phyloP scores from a whole-genome alignment of 2,113 vertebrate genomes.

The Hippocampus zosterae region DNA sequence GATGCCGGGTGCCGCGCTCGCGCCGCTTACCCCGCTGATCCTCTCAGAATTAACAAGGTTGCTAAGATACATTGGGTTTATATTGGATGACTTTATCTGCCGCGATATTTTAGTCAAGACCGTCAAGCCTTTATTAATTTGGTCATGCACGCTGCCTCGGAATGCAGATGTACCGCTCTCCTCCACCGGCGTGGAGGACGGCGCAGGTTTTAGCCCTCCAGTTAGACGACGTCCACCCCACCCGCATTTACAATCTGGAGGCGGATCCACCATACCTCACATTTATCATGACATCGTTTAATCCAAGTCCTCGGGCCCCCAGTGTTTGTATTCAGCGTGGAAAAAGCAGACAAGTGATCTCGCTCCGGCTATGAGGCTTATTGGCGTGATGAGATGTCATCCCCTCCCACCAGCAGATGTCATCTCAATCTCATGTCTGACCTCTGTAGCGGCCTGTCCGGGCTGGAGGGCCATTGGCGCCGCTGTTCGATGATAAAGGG shows the following conservation, averaged over 20 bases:
- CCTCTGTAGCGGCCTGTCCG: constrained; percentile 37
- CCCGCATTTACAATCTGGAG: constrained; percentile 60
- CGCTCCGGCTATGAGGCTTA: constrained; percentile 39
- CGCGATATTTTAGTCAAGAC: constrained; percentile 75
- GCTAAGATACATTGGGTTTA: constrained; percentile 78
- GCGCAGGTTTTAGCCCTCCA: constrained; percentile 26
- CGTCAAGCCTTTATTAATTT: constrained; percentile 73
- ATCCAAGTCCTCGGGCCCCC: constrained; percentile 59
- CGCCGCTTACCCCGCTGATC: constrained; percentile 63
- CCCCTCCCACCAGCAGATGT: constrained; percentile 51
- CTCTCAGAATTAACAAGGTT: constrained; percentile 76
- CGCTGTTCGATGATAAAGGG: constrained; percentile 33
- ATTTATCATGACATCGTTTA: constrained; percentile 67
- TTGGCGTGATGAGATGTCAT: constrained; percentile 50
- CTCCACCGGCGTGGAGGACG: constrained; percentile 16
- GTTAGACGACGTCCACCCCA: constrained; percentile 64
- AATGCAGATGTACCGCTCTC: constrained; percentile 31
- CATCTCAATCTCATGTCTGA: constrained; percentile 46
- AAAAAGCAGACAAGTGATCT: constrained; percentile 47
- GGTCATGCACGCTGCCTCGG: constrained; percentile 63
- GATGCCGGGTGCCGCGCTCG: constrained; percentile 67
- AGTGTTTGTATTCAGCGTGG: constrained; percentile 55
- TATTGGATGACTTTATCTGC: constrained; percentile 78
- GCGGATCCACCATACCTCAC: constrained; percentile 59
- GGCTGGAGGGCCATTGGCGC: constrained; percentile 36